Evolutionary conservation across 2,888 invertebrate species (phyloP).

Genomic region (Drosophila borborema): DNA sequence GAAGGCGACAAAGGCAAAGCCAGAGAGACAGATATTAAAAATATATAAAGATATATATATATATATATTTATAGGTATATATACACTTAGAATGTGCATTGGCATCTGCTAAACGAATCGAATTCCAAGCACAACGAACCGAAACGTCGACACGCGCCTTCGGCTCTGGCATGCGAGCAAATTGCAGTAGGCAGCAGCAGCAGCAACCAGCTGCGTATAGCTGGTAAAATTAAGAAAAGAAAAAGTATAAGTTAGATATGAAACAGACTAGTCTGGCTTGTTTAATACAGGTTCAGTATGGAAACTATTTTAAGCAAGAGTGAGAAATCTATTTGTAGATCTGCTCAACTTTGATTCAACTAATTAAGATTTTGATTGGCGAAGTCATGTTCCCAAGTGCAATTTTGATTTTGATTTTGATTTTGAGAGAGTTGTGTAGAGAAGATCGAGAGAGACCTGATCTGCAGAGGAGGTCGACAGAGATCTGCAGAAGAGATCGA

Average conservation of each 20-base stretch:
- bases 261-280: background rate
- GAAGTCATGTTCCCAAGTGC: too few species aligned
- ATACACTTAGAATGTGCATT: constrained; percentile 49
- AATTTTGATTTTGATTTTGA: too few species aligned
- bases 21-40: constrained; percentile 4
- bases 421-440: too few species aligned
- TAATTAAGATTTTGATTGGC: background rate
- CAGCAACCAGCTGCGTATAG: background rate
- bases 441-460: background rate
- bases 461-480: background rate
- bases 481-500: too few species aligned
- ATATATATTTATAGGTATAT: background rate
- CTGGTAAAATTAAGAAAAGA: background rate
- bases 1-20: background rate
- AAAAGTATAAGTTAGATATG: background rate
- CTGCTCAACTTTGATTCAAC: background rate
- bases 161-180: constrained; percentile 56
- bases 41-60: background rate
- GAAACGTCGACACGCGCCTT: constrained; percentile 45
- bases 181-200: constrained; percentile 49
- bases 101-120: constrained; percentile 56
- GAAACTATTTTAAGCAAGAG: background rate
- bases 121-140: constrained; percentile 36
- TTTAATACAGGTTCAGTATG: too few species aligned
- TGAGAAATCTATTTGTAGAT: background rate